Evolutionary conservation across 2,797 vertebrate species (phyloP).

Genomic region (Acrossocheilus fasciatus): DNA sequence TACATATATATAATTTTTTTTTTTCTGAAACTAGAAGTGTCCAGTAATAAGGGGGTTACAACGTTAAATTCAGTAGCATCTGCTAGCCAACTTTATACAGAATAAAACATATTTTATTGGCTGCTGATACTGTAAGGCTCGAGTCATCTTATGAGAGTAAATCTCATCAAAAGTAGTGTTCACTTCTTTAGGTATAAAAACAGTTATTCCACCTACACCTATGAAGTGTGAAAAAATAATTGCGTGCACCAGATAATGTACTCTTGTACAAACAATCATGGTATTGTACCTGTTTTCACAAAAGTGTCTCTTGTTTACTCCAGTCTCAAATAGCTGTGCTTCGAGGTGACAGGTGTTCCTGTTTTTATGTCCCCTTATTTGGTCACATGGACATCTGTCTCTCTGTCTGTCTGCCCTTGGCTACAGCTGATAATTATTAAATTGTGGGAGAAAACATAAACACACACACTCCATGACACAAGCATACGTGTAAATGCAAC

Average conservation of each 20-base stretch:
- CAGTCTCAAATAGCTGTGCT: neutral
- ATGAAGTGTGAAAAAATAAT: slow-evolving; percentile 41
- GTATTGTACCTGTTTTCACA: neutral
- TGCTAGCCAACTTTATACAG: neutral
- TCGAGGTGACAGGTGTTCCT: neutral
- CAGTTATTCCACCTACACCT: neutral
- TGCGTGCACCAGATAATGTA: slow-evolving; percentile 36
- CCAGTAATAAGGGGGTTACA: neutral
- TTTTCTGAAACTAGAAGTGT: neutral
- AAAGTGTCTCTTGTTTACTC: slow-evolving; percentile 4
- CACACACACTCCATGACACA: neutral
- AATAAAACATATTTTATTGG: neutral
- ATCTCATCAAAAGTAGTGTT: neutral
- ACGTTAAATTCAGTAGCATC: neutral
- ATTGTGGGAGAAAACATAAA: slow-evolving; percentile 54
- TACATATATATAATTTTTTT: too few relatives aligned
- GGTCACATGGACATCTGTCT: neutral
- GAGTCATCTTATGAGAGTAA: neutral
- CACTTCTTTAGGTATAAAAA: neutral
- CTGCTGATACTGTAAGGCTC: neutral
- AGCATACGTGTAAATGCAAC: slow-evolving; percentile 22
- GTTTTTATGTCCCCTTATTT: neutral
- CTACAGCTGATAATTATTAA: slow-evolving; percentile 70
- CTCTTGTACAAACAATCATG: neutral
- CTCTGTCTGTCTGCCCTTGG: slow-evolving; percentile 46